Evolutionary conservation across 1,140 invertebrate genomes (phyloP).

Genomic region (Aricia agestis): DNA sequence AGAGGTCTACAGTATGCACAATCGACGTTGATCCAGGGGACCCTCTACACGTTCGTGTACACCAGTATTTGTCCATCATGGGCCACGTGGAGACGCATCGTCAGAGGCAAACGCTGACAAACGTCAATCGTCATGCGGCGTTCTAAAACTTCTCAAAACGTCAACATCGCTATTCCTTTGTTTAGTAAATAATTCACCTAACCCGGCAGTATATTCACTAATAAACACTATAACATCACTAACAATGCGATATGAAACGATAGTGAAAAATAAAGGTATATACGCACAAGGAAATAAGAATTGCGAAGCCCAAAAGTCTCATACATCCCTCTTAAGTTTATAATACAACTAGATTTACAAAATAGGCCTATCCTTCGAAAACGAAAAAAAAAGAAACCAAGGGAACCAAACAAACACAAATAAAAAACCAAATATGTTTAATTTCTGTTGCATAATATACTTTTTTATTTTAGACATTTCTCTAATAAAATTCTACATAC

Average conservation of each 20-base stretch:
- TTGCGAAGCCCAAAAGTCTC: constrained; percentile 9
- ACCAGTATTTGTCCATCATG: too few species aligned
- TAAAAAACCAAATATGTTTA: constrained; percentile 68
- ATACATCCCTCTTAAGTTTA: constrained; percentile 3
- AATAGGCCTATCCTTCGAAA: constrained; percentile 32
- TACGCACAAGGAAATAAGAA: background rate
- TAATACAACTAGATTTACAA: constrained; percentile 18
- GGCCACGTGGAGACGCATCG: background rate
- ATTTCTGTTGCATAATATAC: constrained; percentile 70
- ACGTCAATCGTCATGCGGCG: background rate
- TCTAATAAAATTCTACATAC: constrained; percentile 68
- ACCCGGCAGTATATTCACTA: constrained; percentile 17
- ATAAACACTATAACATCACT: constrained; percentile 23
- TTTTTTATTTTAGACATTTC: constrained; percentile 60
- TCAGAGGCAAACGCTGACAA: background rate
- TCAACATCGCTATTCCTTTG: background rate
- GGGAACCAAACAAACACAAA: constrained; percentile 52
- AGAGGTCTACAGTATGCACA: too few species aligned
- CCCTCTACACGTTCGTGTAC: too few species aligned
- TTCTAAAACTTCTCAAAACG: constrained; percentile 8
- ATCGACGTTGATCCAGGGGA: too few species aligned
- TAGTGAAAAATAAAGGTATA: constrained; percentile 5
- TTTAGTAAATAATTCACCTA: background rate
- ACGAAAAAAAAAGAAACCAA: constrained; percentile 38
- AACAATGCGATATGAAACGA: constrained; percentile 20